Evolutionary conservation across 2,113 vertebrate genomes (phyloP), one percentile per base, ranked within the genome.

Genomic region (Paralichthys olivaceus): DNA sequence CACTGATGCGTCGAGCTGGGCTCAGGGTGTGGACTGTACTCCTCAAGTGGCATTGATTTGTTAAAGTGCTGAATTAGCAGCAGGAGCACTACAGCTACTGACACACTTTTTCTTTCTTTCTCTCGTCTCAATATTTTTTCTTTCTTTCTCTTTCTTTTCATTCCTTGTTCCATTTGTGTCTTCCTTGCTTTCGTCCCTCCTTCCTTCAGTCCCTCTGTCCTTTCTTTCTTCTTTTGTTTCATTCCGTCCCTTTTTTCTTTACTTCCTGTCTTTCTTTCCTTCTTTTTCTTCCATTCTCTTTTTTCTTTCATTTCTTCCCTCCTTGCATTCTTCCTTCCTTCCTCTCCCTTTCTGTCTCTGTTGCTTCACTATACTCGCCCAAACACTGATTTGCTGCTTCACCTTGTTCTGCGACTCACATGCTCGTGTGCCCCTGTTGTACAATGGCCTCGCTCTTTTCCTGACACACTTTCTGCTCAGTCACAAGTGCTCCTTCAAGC

Each of bases 21-120:
- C 95, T 95, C 87, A 96, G 97, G 96, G 95, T 96, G 96, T 61
- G 66, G 95, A 97, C 96, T 96, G 96, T 96, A 94, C 96, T 97
- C 96, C 96, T 97, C 96, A 96, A 97, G 97, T 97, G 96, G 96
- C 97, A 98, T 98, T 97, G 97, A 98, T 98, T 97, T 98, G 97
- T 96, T 96, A 97, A 98, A 98, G 95, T 95, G 97, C 97, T 98
- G 97, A 98, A 97, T 98, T 96, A 97, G 97, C 97, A 97, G 97
- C 96, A 96, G 95, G 92, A 96, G 93, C 85, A 73, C 91, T 91
- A 95, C 96, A 96, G 96, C 96, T 96, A 96, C 95, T 94, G 92
- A 91, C 92, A 93, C 73, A 85, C 76, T 73, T 93, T 64, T 81
- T 80, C 86, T 91, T 88, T 88, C 66, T 84, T 67, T 73, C 34